phyloP scores from a whole-genome alignment of 2,113 vertebrate genomes.

The Talpa occidentalis region DNA sequence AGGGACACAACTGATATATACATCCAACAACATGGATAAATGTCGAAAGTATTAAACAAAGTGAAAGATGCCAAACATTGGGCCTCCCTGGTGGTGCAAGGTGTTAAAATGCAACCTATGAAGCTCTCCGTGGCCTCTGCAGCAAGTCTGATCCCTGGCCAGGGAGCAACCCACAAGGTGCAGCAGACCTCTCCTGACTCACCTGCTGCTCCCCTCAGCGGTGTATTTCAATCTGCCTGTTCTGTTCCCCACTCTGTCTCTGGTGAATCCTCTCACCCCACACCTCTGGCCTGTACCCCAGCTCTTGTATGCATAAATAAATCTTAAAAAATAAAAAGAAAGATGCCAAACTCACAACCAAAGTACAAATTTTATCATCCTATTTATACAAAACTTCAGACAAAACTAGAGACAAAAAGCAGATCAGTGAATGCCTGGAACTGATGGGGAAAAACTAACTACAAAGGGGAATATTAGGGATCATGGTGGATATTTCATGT shows the following conservation, averaged over 20 bases:
- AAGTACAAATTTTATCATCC: neutral
- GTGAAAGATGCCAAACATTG: constrained; percentile 35
- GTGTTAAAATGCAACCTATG: too few relatives aligned
- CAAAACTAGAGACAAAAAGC: neutral
- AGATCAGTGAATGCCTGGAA: neutral
- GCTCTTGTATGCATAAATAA: too few relatives aligned
- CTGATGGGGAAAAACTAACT: neutral
- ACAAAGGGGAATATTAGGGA: neutral
- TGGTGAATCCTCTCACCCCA: too few relatives aligned
- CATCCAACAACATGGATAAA: neutral
- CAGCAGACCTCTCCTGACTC: too few relatives aligned
- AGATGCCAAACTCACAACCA: constrained; percentile 24
- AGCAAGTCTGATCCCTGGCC: too few relatives aligned
- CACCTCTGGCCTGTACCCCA: too few relatives aligned
- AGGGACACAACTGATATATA: neutral
- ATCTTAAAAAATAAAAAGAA: constrained; percentile 13
- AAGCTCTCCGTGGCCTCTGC: too few relatives aligned
- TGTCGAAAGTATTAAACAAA: neutral
- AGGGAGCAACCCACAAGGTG: too few relatives aligned
- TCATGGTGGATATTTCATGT: neutral
- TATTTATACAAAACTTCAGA: neutral
- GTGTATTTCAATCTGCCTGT: too few relatives aligned
- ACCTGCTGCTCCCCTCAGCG: too few relatives aligned
- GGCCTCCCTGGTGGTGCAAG: too few relatives aligned
- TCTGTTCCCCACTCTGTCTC: too few relatives aligned